Conservation (phyloP, 2,888 invertebrate species). For the Lasiommata megera region DNA sequence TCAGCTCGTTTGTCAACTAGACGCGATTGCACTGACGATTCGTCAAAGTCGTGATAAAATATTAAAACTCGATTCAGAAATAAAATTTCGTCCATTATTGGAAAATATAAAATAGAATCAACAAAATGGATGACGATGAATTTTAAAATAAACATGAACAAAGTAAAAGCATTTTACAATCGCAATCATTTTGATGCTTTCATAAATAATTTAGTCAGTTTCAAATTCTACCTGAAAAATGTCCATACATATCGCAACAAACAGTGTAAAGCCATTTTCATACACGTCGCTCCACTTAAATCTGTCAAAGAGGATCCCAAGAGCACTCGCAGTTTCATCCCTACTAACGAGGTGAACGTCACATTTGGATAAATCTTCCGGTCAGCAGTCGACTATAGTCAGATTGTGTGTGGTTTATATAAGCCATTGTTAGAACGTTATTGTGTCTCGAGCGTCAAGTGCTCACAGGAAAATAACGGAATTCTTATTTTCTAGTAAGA, state of each 20-base stretch:
- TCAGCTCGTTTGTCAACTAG: conserved; percentile 16
- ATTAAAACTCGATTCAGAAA: conserved; percentile 16
- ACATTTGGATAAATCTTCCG: conserved; percentile 50
- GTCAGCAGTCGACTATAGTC: conserved; percentile 42
- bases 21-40: conserved; percentile 25
- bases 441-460: conserved; percentile 35
- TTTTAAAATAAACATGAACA: conserved; percentile 8
- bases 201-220: background rate
- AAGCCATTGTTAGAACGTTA: conserved; percentile 35
- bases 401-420: conserved; percentile 33
- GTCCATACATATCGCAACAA: background rate
- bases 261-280: background rate
- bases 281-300: conserved; percentile 18
- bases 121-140: conserved; percentile 15
- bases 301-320: conserved; percentile 34
- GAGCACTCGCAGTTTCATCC: conserved; percentile 46
- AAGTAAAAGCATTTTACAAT: conserved; percentile 1
- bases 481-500: conserved; percentile 17
- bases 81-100: conserved; percentile 13
- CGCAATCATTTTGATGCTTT: background rate
- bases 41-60: conserved; percentile 21
- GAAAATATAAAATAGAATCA: conserved; percentile 16
- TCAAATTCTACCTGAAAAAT: background rate
- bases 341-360: conserved; percentile 53
- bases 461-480: conserved; percentile 16